Evolutionary conservation across 1,140 invertebrate genomes (phyloP), one percentile per base, ranked within the genome.

Genomic region (Drosophila subobscura): DNA sequence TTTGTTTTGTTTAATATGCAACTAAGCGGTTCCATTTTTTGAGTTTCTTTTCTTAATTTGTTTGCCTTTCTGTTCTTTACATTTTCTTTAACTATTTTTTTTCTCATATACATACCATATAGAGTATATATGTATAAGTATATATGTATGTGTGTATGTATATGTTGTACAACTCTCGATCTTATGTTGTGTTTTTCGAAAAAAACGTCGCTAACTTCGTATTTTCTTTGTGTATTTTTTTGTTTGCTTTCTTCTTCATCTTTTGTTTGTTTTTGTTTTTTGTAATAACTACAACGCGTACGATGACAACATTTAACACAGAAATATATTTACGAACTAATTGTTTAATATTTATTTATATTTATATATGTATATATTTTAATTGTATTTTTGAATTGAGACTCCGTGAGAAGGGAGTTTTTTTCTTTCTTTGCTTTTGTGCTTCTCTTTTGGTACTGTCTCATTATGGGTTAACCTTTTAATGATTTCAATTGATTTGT

Each of bases 231-330:
- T 41, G 46, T 40, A 41, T 51, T 64, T 23, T 45, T 52, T 49
- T 42, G 37, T 47, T 49, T 41, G 33, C 12, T 37, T 66, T 49
- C 1, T 70, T 54, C 33, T 4, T 37, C 10, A 37, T 37, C 7
- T 12, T 66, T 44, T 51, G 29, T 29, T 54, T 52, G 3, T 27
- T 52, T 60, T 23, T 20, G 8, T 50, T 47, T 56, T 66, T 67
- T 85, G 77, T 83, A 89, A 81, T 86, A 90, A 89, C 86, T 89
- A 89, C 86, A 90, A 90, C 76, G 88, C 79, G 88, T 90, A 90
- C 88, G 86, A 86, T 76, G 86, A 90, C 86, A 90, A 90, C 86
- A 90, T 79, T 90, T 90, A 90, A 90, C 86, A 90, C 88, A 90
- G 86, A 90, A 83, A 90, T 88, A 83, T 86, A 85, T 85, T 89